Evolutionary conservation across 1,140 invertebrate genomes (phyloP), one percentile per base, ranked within the genome.

Genomic region (Macrotrachela quadricornifera): DNA sequence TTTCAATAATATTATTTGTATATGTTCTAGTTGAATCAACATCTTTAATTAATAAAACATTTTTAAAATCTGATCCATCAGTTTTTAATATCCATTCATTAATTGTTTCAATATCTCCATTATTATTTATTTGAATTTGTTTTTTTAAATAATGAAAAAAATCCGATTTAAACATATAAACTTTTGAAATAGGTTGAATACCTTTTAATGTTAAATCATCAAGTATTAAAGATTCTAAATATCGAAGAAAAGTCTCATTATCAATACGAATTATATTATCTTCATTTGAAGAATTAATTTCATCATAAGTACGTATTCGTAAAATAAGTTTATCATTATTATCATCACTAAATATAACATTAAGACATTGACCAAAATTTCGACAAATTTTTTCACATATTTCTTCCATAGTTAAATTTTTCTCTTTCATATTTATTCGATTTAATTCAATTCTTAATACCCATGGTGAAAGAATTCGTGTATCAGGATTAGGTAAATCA

Each of bases 71-170:
- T 0, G 94, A 96, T 65, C 92, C 94, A 62, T 97, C 94, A 61
- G 94, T 99, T 79, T 99, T 94, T 40, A 99, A 71, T n/a, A 99
- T 75, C 94, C 94, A 99, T 69, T 99, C 94, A 16, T 87, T 84
- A 53, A 96, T 88, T 1, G 86, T 83, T 67, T 96, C 95, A 61
- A 94, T 99, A 68, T 96, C 90, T 37, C 94, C 94, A 37, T 86
- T 86, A 37, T 96, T 87, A 0, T 90, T 96, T 16, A 97, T 84
- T 36, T 90, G 78, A 54, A 97, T 91, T 51, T 87, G 76, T 69
- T 97, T 99, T 70, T 99, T 99, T 21, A 38, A 44, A 42, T 91
- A 79, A 72, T 99, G 92, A 1, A 86, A 4, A 30, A 30, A 9
- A 30, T 43, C 87, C 1, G 94, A 92, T 61, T 96, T 76, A 73